A percentile compares a stretch with the other conserved stretches of the same genome.
phyloP scores from a whole-genome alignment of 2,888 invertebrate species.

The Chouioia cunea region DNA sequence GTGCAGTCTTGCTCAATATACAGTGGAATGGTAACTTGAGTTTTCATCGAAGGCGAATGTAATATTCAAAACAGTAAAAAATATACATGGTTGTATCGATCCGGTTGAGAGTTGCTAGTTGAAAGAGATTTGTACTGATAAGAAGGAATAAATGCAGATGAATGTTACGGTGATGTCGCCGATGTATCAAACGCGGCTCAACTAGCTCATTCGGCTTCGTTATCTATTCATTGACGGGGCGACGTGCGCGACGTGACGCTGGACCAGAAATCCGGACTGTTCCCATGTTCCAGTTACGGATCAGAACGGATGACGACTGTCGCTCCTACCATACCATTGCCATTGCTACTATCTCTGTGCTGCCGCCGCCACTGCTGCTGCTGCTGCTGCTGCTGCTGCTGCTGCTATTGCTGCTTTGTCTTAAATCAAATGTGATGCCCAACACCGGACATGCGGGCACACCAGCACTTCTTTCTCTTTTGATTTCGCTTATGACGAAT shows the following conservation, averaged over 20 bases:
- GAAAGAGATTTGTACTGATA: conserved; percentile 61
- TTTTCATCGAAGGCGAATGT: too few species aligned
- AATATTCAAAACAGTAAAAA: too few species aligned
- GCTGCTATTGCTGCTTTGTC: conserved; percentile 26
- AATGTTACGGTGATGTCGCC: conserved; percentile 66
- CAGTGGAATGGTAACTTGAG: too few species aligned
- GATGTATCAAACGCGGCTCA: conserved; percentile 60
- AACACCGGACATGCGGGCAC: conserved; percentile 48
- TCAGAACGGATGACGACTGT: conserved; percentile 38
- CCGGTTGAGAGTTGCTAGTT: conserved; percentile 52
- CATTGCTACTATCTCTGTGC: neutral
- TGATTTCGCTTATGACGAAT: conserved; percentile 10
- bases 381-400: too few species aligned
- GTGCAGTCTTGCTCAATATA: neutral
- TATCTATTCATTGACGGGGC: conserved; percentile 67
- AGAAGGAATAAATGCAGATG: conserved; percentile 67
- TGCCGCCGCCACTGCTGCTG: neutral
- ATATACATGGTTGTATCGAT: neutral
- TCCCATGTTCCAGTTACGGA: conserved; percentile 65
- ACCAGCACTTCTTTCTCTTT: conserved; percentile 15
- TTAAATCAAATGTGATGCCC: conserved; percentile 37
- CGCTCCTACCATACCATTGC: neutral
- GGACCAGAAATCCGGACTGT: conserved; percentile 66
- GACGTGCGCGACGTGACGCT: conserved; percentile 64
- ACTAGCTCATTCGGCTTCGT: conserved; percentile 68